phyloP scores from a whole-genome alignment of 2,113 vertebrate genomes.

The Pitta sordida region DNA sequence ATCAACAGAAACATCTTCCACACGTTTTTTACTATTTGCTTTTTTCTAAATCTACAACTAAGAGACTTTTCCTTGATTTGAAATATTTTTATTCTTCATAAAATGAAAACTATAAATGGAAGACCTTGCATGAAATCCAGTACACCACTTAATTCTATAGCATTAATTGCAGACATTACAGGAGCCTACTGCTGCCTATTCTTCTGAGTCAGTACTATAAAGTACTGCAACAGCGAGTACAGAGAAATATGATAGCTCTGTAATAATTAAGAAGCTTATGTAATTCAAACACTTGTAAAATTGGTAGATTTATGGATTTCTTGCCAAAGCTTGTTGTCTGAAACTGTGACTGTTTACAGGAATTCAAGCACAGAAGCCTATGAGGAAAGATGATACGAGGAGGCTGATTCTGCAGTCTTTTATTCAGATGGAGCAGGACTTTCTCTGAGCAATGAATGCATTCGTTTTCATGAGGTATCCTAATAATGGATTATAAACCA shows the following conservation, averaged over 20 bases:
- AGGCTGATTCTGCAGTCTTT: not conserved
- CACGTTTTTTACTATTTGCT: not conserved
- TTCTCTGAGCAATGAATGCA: not conserved
- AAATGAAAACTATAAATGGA: not conserved
- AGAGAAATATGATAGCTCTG: not conserved
- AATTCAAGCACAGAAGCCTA: not conserved
- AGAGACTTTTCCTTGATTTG: not conserved
- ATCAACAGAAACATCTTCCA: not conserved
- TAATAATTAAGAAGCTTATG: not conserved
- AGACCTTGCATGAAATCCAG: not conserved
- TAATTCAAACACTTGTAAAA: constrained; percentile 15
- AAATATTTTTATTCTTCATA: not conserved
- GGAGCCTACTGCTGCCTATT: not conserved
- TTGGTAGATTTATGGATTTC: constrained; percentile 19
- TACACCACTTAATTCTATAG: not conserved
- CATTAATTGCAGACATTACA: not conserved
- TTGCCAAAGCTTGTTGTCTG: constrained; percentile 34
- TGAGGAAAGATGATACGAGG: not conserved
- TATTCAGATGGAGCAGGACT: not conserved
- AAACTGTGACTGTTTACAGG: constrained; percentile 25
- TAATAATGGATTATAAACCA: not conserved
- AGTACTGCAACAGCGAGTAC: not conserved
- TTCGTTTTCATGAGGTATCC: not conserved
- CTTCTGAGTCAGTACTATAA: not conserved
- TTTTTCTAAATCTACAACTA: not conserved